Percentiles rank a stretch among this genome's conserved stretches.
These are phyloP conservation scores for Naso thynnoides DNA, from an alignment of 2,797 vertebrate genomes.

Conservation along the genomic window DNA sequence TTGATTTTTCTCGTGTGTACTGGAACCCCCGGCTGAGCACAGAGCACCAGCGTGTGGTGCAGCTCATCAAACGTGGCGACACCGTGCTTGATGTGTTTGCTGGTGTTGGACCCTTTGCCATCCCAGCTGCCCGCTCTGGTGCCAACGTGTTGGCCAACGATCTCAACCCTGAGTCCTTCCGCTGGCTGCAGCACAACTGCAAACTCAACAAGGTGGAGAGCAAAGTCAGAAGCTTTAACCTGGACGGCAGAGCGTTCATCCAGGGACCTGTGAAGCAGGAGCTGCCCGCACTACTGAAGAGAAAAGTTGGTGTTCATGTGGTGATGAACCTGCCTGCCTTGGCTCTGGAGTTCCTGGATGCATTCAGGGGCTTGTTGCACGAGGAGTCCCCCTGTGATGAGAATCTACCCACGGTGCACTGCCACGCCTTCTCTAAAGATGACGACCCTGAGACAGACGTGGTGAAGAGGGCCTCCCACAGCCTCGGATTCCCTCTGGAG, in stretches of 20 bases:
- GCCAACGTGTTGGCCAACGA: slow-evolving; percentile 93
- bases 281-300: slow-evolving; percentile 83
- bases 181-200: slow-evolving; percentile 94
- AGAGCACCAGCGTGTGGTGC: slow-evolving; percentile 90
- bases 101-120: slow-evolving; percentile 93
- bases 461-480: slow-evolving; percentile 82
- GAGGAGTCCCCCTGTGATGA: slow-evolving; percentile 48
- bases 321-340: slow-evolving; percentile 97
- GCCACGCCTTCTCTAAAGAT: slow-evolving; percentile 95
- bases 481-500: slow-evolving; percentile 85
- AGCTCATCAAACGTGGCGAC: slow-evolving; percentile 86
- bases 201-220: slow-evolving; percentile 93
- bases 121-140: slow-evolving; percentile 90
- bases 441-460: slow-evolving; percentile 86
- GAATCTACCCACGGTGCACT: slow-evolving; percentile 89
- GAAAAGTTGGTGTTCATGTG: slow-evolving; percentile 82
- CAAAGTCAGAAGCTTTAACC: slow-evolving; percentile 88
- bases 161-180: slow-evolving; percentile 94
- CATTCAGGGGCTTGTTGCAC: slow-evolving; percentile 88
- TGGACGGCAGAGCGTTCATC: slow-evolving; percentile 94
- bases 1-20: slow-evolving; percentile 97
- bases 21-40: slow-evolving; percentile 97
- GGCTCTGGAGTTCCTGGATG: slow-evolving; percentile 92
- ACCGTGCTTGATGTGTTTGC: slow-evolving; percentile 94
- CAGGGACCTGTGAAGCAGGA: slow-evolving; percentile 88